Percentiles rank a stretch among this genome's conserved stretches.
phyloP scores from a whole-genome alignment of 2,888 invertebrate species.

The Megastigmus dorsalis region DNA sequence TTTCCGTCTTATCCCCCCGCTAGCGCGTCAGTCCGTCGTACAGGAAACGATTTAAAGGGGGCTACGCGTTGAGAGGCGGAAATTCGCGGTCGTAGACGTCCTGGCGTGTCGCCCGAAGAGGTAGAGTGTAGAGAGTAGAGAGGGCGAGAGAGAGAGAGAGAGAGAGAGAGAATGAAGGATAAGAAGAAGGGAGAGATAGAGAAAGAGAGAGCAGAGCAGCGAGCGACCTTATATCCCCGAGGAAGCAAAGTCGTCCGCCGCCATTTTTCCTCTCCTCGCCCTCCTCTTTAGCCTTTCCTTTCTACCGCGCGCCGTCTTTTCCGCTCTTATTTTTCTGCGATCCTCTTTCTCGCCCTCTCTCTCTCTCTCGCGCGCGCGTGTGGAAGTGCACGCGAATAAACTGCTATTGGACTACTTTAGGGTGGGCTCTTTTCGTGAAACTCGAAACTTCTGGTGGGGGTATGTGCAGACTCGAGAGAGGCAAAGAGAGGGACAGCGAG shows the following conservation, averaged over 20 bases:
- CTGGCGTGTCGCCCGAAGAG: conserved; percentile 57
- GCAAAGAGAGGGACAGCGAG: background rate
- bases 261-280: background rate
- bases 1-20: conserved; percentile 48
- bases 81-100: conserved; percentile 61
- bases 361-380: background rate
- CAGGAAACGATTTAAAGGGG: conserved; percentile 60
- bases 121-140: background rate
- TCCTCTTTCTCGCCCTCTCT: conserved; percentile 19
- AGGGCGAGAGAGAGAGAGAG: background rate
- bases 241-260: conserved; percentile 26
- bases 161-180: too few species aligned
- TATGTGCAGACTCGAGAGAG: background rate
- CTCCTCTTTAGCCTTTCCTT: background rate
- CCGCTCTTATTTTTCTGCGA: conserved; percentile 17
- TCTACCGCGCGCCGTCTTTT: conserved; percentile 1
- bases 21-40: conserved; percentile 28
- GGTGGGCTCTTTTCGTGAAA: conserved; percentile 13
- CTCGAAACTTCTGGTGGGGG: conserved; percentile 16
- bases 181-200: too few species aligned
- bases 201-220: background rate
- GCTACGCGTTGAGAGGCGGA: conserved; percentile 60
- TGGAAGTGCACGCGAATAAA: conserved; percentile 45
- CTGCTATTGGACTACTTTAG: conserved; percentile 49
- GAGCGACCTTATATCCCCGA: background rate